Evolutionary conservation across 1,140 invertebrate species (phyloP), one percentile per base, ranked within the genome.

Genomic region (Listronotus bonariensis): DNA sequence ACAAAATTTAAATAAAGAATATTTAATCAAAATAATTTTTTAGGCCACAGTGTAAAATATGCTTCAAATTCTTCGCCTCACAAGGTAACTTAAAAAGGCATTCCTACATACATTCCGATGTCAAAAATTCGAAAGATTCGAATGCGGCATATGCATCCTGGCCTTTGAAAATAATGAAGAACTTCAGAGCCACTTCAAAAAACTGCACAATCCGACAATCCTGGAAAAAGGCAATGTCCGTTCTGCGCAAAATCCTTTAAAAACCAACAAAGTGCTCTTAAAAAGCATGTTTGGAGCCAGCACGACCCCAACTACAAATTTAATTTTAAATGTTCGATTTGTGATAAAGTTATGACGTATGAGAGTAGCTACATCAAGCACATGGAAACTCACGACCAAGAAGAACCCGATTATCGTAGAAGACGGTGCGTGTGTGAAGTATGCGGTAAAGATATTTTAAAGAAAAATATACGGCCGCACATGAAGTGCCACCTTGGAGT

Each of bases 401-500:
- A 65, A n/a, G 52, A 64, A 34, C 61, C 53, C n/a, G 55, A 65
- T 6, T 42, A 34, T 10, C 42, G 46, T 11, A 62, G 60, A 17
- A 65, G 59, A 10, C 48, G 51, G 0, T 65, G 65, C 49, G 54
- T 53, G 4, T 76, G 74, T 59, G 43, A 68, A 18, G 43, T 70
- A 8, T 76, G 74, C 45, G 69, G 56, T 10, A 71, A 73, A 52
- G 53, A 46, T 55, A 43, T 70, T 17, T 59, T 67, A 9, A 36
- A 34, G 3, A 41, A 36, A 7, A 58, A 65, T 34, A 55, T 73
- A 12, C 67, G 58, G 38, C 34, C 54, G 26, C 89, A 90, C 70
- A 86, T 89, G 84, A 77, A 86, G 14, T 82, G 81, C 45, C 87
- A 90, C 68, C 88, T 87, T 0, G 88, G 88, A 0, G 87, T 89